Evolutionary conservation across 1,140 invertebrate species (phyloP), one percentile per base, ranked within the genome.

Genomic region (Sinella curviseta): DNA sequence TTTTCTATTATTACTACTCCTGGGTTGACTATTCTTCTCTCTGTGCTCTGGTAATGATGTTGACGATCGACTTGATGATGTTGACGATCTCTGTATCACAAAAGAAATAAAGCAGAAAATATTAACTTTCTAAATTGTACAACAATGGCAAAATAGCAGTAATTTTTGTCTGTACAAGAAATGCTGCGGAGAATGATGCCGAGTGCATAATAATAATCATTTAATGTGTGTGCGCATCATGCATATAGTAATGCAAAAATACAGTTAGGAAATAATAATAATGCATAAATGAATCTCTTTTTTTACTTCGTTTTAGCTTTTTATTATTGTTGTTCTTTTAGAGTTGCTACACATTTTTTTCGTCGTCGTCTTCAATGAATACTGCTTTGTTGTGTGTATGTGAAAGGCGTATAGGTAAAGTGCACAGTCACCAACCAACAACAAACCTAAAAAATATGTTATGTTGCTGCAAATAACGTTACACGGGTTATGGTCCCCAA

Each of bases 101-200:
- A 70, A 70, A 70, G 65, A 70, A 70, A 33, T 33, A 70, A 70
- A 31, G n/a, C 31, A 31, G 14, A 70, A 70, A 70, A 70, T 48
- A 31, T 70, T 30, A 70, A 33, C 65, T 70, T 70, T 70, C 65
- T 33, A 70, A 70, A 60, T 70, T 70, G 1, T 70, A 12, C 65
- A 70, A 70, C 30, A 70, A 31, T 60, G 20, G 39, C 39, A 48
- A 48, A 48, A 12, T 8, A 12, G 20, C 39, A 48, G 20, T 20
- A 8, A 60, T 60, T 16, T 60, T 60, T 60, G 8, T 60, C 3
- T 60, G 24, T 26, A 60, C 24, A n/a, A 60, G 4, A 12, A 48
- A 60, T n/a, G 12, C 24, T 60, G 12, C 4, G 24, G 24, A 26
- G 12, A 60, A 60, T 8, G 4, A 26, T n/a, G 57, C 17, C 39